A percentile compares a stretch with the other conserved stretches of the same genome.
Conservation (phyloP, 2,113 vertebrate genomes). For the Lanius collurio region DNA sequence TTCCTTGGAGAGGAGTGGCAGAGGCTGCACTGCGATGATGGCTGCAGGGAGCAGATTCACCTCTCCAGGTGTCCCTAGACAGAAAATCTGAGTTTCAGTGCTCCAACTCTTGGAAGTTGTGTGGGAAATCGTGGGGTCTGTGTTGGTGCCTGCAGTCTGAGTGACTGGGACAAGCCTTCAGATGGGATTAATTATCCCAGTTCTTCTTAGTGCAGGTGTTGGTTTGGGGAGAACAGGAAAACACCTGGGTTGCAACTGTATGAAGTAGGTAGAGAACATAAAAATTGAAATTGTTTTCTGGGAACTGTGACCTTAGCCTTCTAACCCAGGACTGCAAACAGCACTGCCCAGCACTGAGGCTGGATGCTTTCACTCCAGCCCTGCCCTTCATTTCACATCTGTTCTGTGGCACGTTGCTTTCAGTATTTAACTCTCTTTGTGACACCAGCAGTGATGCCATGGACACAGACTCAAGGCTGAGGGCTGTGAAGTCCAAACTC, state of each 20-base stretch:
- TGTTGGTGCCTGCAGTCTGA: background rate
- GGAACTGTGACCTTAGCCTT: background rate
- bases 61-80: background rate
- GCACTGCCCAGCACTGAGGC: background rate
- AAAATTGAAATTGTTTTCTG: background rate
- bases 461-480: too few relatives aligned
- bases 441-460: background rate
- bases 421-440: background rate
- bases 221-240: background rate
- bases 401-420: background rate
- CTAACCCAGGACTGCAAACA: background rate
- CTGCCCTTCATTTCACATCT: background rate
- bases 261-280: background rate
- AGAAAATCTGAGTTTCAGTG: background rate
- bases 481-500: background rate
- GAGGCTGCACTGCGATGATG: too few relatives aligned
- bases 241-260: fast-evolving
- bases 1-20: background rate
- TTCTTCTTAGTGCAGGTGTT: background rate
- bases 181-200: background rate
- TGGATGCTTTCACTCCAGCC: background rate
- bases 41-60: background rate
- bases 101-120: fast-evolving
- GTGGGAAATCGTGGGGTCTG: background rate
- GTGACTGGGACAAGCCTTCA: background rate